Evolutionary conservation across 2,888 invertebrate genomes (phyloP), one percentile per base, ranked within the genome.

Genomic region (Hydroisotoma schaefferi): DNA sequence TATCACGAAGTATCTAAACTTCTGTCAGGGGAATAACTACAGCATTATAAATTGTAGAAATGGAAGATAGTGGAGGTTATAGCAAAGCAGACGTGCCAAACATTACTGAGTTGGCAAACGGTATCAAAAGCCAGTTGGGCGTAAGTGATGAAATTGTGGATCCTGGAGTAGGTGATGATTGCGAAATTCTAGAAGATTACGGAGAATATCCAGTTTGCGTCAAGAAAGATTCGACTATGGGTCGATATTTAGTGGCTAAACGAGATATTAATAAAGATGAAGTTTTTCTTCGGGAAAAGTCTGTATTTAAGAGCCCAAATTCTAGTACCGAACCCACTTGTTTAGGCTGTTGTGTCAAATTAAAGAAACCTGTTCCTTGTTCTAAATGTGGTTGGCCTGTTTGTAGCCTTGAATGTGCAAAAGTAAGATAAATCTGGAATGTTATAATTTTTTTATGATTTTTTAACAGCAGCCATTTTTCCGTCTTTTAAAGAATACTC

Each of bases 241-340:
- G 87, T 22, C 78, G 90, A 44, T 84, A 86, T 75, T 78, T 89
- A 69, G 81, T 87, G 46, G 85, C 90, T 0, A 83, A 83, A 0
- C 81, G 87, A 66, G 83, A 83, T 40, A 84, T 91, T 25, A 83
- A 82, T 59, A 77, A 81, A 1, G 88, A 87, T 1, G 88, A 88
- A 74, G 78, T 88, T 2, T 77, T 91, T 15, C 71, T 90, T 20
- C 81, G 81, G 61, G 86, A 87, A 73, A 87, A 87, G 74, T 85
- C 90, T 0, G 74, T 91, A 3, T 80, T 90, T 1, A 81, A 83
- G 63, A 89, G 88, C 0, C 91, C 90, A 0, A 78, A 85, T 0
- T 86, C 87, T 76, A 80, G 83, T 20, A 48, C 52, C 44, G 81
- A 81, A 22, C 83, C 88, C 2, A 83, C 88, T 63, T 91, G 91